Percentiles rank a stretch among this genome's conserved stretches.
These are phyloP conservation scores for Xestia ashworthii DNA, from an alignment of 2,888 invertebrate genomes.

Conservation along the genomic window DNA sequence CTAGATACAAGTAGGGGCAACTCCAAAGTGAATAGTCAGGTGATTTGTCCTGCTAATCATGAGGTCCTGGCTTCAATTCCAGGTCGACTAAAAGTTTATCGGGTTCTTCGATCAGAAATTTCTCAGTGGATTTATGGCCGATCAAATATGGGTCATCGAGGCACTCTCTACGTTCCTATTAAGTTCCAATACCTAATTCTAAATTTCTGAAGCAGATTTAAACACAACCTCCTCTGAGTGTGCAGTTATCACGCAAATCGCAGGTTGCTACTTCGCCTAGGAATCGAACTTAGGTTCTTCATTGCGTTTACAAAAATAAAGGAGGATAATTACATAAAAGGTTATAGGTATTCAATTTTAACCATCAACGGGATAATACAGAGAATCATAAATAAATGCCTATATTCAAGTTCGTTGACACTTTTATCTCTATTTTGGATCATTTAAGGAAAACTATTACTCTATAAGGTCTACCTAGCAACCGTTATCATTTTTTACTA, in stretches of 20 bases:
- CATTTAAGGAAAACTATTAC: conserved; percentile 21
- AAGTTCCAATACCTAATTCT: too few species aligned
- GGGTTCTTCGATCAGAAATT: background rate
- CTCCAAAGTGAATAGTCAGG: too few species aligned
- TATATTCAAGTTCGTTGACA: conserved; percentile 29
- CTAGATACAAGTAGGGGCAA: too few species aligned
- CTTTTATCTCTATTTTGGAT: conserved; percentile 29
- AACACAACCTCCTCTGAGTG: too few species aligned
- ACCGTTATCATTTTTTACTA: too few species aligned
- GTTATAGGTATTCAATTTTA: background rate
- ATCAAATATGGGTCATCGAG: too few species aligned
- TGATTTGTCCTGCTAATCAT: background rate
- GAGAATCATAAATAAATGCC: conserved; percentile 1
- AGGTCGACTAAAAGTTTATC: background rate
- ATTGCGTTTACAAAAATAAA: background rate
- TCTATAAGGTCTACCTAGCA: background rate
- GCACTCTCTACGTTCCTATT: too few species aligned
- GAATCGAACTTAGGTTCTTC: background rate
- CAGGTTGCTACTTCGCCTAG: too few species aligned
- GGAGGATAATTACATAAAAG: background rate
- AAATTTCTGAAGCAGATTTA: too few species aligned
- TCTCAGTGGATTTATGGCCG: background rate
- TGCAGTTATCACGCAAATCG: too few species aligned
- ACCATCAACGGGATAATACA: background rate
- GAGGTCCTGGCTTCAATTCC: background rate